Evolutionary conservation across 92 coral and sea anemone species (phyloP), one percentile per base, ranked within the genome.

Genomic region (Muricea muricata): DNA sequence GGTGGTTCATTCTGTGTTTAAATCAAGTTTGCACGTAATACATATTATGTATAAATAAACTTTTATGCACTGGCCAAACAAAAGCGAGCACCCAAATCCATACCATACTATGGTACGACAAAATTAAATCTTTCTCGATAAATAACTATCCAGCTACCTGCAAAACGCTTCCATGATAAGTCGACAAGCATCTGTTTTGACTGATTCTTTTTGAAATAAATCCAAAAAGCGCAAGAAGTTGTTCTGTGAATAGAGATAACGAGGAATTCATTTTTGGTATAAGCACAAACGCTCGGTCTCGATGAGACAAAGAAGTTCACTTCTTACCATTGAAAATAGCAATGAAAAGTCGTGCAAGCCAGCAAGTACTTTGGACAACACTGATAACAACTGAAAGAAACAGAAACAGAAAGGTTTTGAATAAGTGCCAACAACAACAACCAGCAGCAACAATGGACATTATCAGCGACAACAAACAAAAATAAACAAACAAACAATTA

Each of bases 181-280:
- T 46, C 93, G 93, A 78, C 97, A 97, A 6, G 97, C 93, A 2
- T 97, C 99, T 1, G 94, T 95, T 66, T 93, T 97, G 37, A 97
- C 93, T 1, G 93, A 30, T 82, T 97, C 99, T 69, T 97, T 97
- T 86, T 97, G 99, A 67, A 97, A 97, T 96, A 97, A 92, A 90
- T 94, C 99, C 69, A 97, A 79, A 90, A 97, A 94, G 47, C 97
- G 99, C 50, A 97, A 93, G 75, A 97, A 94, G 65, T 94, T 97
- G 94, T 97, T 95, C 99, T 97, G 67, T 4, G 87, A 67, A 21
- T 65, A 69, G 52, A 75, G 54, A 13, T 23, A 35, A 32, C 15
- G 31, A 2, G n/a, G 11, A 65, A 48, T 6, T 55, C 6, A 55
- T 55, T 37, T 37, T 37, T 4, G 9, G 42, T 37, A 37, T 4